A percentile compares a stretch with the other conserved stretches of the same genome.
phyloP scores from a whole-genome alignment of 2,888 invertebrate species.

The Drosophila basisetae region DNA sequence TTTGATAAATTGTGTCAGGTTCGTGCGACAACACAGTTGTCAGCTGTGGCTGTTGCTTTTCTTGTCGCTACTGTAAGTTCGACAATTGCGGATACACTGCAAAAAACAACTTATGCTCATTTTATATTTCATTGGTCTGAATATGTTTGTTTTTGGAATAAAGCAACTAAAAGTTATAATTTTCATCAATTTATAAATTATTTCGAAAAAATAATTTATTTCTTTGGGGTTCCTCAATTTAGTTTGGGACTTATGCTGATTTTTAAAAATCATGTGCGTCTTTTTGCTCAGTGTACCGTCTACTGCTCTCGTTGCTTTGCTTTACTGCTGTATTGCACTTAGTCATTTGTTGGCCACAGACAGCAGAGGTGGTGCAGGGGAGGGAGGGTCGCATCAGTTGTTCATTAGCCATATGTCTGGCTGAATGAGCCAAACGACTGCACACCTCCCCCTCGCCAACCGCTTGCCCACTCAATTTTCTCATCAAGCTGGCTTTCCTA shows the following conservation, averaged over 20 bases:
- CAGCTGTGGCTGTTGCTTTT: slow-evolving; percentile 46
- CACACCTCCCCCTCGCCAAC: neutral
- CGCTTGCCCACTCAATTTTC: neutral
- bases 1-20: slow-evolving; percentile 74
- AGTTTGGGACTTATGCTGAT: neutral
- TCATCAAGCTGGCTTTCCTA: slow-evolving; percentile 43
- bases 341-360: slow-evolving; percentile 64
- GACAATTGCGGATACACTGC: neutral
- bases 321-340: slow-evolving; percentile 31
- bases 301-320: slow-evolving; percentile 5
- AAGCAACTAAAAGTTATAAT: neutral
- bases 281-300: neutral
- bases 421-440: slow-evolving; percentile 19
- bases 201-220: neutral
- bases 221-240: neutral
- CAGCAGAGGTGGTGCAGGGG: slow-evolving; percentile 9
- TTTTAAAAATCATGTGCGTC: too few relatives aligned
- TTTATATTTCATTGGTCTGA: neutral
- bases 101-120: neutral
- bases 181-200: neutral
- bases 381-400: slow-evolving; percentile 19
- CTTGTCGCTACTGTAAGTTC: neutral
- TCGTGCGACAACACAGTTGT: slow-evolving; percentile 77
- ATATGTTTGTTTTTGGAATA: neutral
- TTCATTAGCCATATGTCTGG: slow-evolving; percentile 58